Evolutionary conservation across 2,888 invertebrate species (phyloP), one percentile per base, ranked within the genome.

Genomic region (Thecophora atra): DNA sequence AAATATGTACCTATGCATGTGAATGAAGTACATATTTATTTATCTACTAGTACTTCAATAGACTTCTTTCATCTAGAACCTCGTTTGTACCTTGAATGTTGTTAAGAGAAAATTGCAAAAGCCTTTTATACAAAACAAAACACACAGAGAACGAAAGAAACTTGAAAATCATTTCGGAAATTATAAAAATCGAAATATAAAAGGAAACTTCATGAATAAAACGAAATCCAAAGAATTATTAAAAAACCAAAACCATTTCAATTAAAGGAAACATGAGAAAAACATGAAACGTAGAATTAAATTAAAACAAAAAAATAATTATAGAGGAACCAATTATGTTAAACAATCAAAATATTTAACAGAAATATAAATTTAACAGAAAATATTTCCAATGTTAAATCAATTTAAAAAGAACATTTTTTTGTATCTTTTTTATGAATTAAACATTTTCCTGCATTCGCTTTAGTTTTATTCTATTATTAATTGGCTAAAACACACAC

Each of bases 61-160:
- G 79, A 81, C 79, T 81, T 78, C 76, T 54, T 11, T 77, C 77
- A 73, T 81, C 81, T 80, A 82, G 79, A 81, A 81, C 81, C 81
- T 83, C 80, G 81, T 83, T 82, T 81, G 82, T 83, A 83, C 83
- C 83, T 83, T 78, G 81, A 79, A 79, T 80, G 65, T 44, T 65
- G 42, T 17, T 68, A 58, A 52, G 30, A 63, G 51, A 67, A 71
- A 60, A 54, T 26, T 26, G 24, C 52, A 62, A 70, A 60, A 74
- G 72, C 63, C 65, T 74, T 74, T 74, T 74, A 70, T 74, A 74
- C 74, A 72, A 72, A 70, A 72, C n/a, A n/a, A 58, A 71, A 74
- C 21, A 62, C 11, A 65, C 30, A 76, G 74, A 72, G 74, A 68
- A 74, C 69, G 62, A 73, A 73, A 68, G 60, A 30, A 30, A 37